Percentiles rank a stretch among this genome's conserved stretches.
These are phyloP conservation scores for Brachionus manjavacas DNA, from an alignment of 1,140 invertebrate species.

Conservation along the genomic window DNA sequence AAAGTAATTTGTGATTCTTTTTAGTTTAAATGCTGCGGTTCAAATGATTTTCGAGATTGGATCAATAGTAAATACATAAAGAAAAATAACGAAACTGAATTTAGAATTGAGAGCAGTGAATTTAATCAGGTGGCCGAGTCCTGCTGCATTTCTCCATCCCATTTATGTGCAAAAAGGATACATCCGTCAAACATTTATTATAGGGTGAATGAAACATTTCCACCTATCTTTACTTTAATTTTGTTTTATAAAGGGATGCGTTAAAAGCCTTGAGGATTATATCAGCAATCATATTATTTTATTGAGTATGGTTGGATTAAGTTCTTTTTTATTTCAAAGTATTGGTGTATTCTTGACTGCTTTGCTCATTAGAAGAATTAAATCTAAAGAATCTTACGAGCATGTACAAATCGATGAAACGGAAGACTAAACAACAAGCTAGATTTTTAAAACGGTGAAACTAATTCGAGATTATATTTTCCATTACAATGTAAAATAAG, in stretches of 20 bases:
- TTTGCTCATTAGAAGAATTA: slow-evolving; percentile 7
- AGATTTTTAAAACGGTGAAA: background rate
- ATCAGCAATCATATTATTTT: slow-evolving; percentile 30
- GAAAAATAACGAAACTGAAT: background rate
- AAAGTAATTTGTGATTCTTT: background rate
- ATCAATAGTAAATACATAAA: background rate
- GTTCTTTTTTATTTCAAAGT: slow-evolving; percentile 17
- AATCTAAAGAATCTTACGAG: background rate
- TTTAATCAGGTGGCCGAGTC: slow-evolving; percentile 26
- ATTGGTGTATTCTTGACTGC: slow-evolving; percentile 17
- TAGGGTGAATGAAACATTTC: background rate
- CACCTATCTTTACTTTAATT: background rate
- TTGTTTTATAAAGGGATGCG: slow-evolving; percentile 2
- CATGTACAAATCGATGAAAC: background rate
- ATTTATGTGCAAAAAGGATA: slow-evolving; percentile 12
- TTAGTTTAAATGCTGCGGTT: slow-evolving; percentile 41
- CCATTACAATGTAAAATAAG: background rate
- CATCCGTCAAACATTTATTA: slow-evolving; percentile 35
- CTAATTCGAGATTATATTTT: background rate
- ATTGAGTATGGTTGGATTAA: background rate
- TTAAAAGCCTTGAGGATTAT: background rate
- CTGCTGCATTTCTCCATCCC: slow-evolving; percentile 8
- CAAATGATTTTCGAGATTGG: slow-evolving; percentile 26
- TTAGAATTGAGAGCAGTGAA: background rate
- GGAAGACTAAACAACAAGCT: background rate